Evolutionary conservation across 2,113 vertebrate species (phyloP), one percentile per base, ranked within the genome.

Genomic region (Pseudorasbora parva): DNA sequence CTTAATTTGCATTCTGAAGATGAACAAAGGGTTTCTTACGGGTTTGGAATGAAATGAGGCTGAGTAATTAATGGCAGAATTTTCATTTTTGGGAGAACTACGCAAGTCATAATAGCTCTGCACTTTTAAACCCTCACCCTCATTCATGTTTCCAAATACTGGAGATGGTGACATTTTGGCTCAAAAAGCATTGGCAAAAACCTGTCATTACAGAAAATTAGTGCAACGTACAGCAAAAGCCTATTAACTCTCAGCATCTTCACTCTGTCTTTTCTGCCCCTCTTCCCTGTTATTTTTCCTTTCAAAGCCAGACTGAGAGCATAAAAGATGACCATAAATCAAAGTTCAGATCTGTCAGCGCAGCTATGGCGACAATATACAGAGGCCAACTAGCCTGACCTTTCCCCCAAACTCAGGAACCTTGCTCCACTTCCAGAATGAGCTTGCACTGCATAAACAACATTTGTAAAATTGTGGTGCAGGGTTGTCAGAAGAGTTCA

Each of bases 301-400:
- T 74, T 62, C 8, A 47, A 12, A 23, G 45, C 4, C 14, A 30
- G 51, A 27, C 19, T 19, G 21, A 43, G 14, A 51, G n/a, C 15
- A 78, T 56, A 66, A 77, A 66, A 60, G 15, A 73, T 49, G 37
- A 37, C 25, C 27, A 72, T 82, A 82, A 83, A 87, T 87, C 71
- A 68, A 84, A 37, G 41, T 27, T 82, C 37, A 68, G n/a, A 21
- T 76, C n/a, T 74, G 33, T 49, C 62, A 37, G 14, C 25, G 59
- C n/a, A 56, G 62, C 51, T 82, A 78, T 86, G 72, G 72, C 1
- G 41, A 77, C 49, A 82, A 86, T 57, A 73, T 71, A 80, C 80
- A 15, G 21, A 77, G 79, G 84, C 79, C 84, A 86, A 77, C 37
- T 15, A 82, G 80, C 27, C 12, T 71, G 80, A 71, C 80, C 59